A percentile compares a stretch with the other conserved stretches of the same genome.
Evolutionary conservation across 2,888 invertebrate genomes (phyloP).

Genomic region (Malthinus seriepunctatus): DNA sequence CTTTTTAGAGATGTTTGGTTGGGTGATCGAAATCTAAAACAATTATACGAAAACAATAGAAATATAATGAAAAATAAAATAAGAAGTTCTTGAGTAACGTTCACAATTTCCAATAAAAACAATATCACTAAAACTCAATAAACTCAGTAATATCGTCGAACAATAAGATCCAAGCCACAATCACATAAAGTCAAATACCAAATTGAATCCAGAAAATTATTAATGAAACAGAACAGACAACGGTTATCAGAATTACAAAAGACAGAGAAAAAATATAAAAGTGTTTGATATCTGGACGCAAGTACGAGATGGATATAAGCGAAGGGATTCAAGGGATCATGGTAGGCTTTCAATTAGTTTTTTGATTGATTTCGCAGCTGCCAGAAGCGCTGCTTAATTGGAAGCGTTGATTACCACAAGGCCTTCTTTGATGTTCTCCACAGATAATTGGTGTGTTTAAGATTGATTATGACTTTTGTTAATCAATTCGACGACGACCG

Average conservation of each 20-base stretch:
- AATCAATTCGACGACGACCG: conserved; percentile 42
- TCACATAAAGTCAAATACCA: conserved; percentile 52
- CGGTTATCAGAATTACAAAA: conserved; percentile 35
- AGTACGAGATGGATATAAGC: conserved; percentile 33
- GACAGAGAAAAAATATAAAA: conserved; percentile 27
- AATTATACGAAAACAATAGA: conserved; percentile 44
- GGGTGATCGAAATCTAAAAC: conserved; percentile 33
- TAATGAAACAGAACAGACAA: conserved; percentile 52
- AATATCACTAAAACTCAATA: conserved; percentile 51
- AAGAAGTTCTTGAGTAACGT: conserved; percentile 38
- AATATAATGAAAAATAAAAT: conserved; percentile 47
- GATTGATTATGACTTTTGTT: conserved; percentile 55
- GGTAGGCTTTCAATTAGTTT: conserved; percentile 56
- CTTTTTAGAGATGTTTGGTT: conserved; percentile 18
- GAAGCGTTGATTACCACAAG: conserved; percentile 54
- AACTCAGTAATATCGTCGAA: conserved; percentile 50
- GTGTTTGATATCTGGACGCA: conserved; percentile 13
- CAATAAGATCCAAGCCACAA: conserved; percentile 49
- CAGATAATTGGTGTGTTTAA: conserved; percentile 54
- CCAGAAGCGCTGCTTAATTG: conserved; percentile 54
- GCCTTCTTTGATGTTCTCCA: conserved; percentile 50
- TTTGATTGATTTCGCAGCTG: conserved; percentile 55
- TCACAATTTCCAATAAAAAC: conserved; percentile 47
- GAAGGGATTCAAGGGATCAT: conserved; percentile 51
- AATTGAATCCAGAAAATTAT: conserved; percentile 53